phyloP scores from a whole-genome alignment of 92 coral and sea anemone genomes.

The Palythoa grandis region DNA sequence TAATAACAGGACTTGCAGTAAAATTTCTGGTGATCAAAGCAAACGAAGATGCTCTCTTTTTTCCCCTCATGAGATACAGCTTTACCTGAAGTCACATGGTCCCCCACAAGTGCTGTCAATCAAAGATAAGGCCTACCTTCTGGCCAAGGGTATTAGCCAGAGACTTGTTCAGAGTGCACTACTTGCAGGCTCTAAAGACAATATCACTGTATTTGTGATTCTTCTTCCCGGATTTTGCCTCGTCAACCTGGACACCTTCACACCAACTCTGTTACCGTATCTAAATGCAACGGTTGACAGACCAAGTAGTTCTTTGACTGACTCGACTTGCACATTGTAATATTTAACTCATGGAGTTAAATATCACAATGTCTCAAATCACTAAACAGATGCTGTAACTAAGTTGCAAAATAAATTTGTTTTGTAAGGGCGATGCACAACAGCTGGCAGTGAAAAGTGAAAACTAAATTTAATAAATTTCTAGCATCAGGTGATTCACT shows the following conservation, averaged over 20 bases:
- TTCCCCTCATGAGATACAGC: conserved; percentile 56
- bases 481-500: too few relatives aligned
- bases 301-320: not conserved
- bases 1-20: not conserved
- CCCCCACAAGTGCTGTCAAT: conserved; percentile 37
- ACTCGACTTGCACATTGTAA: not conserved
- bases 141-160: conserved; percentile 80
- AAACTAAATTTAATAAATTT: too few relatives aligned
- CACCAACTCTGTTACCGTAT: conserved; percentile 48
- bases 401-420: too few relatives aligned
- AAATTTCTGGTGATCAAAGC: not conserved
- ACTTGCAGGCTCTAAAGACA: conserved; percentile 85
- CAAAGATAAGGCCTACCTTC: conserved; percentile 74
- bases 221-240: conserved; percentile 90
- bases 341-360: not conserved
- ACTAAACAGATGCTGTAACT: too few relatives aligned
- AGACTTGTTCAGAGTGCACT: conserved; percentile 91
- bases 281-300: not conserved
- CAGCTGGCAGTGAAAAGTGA: too few relatives aligned
- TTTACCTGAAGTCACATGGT: conserved; percentile 8
- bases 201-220: conserved; percentile 76
- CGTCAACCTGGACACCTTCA: conserved; percentile 62
- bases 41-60: conserved; percentile 70
- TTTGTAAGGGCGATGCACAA: not conserved
- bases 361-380: too few relatives aligned